Conservation (phyloP, 2,113 vertebrate species). For the Rhea pennata region DNA sequence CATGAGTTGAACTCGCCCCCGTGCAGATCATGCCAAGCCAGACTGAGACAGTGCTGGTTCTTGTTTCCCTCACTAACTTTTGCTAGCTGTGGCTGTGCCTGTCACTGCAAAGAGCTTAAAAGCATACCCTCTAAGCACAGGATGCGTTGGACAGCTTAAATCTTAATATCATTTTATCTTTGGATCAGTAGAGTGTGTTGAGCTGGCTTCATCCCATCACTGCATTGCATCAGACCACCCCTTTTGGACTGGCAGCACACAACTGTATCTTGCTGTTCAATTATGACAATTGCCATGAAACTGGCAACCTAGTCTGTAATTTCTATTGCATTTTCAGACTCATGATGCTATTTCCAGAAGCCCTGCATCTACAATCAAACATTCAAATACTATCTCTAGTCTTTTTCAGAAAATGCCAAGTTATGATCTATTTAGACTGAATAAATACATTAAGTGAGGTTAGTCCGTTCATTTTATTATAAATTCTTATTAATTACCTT, state of each 20-base stretch:
- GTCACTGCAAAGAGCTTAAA: background rate
- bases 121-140: background rate
- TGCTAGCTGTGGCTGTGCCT: background rate
- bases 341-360: background rate
- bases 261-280: fast-evolving
- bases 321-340: background rate
- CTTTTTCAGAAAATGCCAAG: background rate
- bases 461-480: background rate
- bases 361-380: background rate
- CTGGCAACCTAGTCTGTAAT: background rate
- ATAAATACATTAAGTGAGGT: background rate
- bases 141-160: background rate
- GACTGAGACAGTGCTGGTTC: background rate
- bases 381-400: background rate
- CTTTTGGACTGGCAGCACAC: background rate
- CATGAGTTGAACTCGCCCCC: background rate
- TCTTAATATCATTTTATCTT: background rate
- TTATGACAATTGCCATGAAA: background rate
- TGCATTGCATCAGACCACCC: background rate
- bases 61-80: background rate
- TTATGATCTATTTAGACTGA: background rate
- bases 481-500: background rate
- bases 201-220: background rate
- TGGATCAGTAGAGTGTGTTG: background rate
- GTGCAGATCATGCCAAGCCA: background rate